Evolutionary conservation across 2,797 vertebrate species (phyloP).

Genomic region (Sylvia borin): DNA sequence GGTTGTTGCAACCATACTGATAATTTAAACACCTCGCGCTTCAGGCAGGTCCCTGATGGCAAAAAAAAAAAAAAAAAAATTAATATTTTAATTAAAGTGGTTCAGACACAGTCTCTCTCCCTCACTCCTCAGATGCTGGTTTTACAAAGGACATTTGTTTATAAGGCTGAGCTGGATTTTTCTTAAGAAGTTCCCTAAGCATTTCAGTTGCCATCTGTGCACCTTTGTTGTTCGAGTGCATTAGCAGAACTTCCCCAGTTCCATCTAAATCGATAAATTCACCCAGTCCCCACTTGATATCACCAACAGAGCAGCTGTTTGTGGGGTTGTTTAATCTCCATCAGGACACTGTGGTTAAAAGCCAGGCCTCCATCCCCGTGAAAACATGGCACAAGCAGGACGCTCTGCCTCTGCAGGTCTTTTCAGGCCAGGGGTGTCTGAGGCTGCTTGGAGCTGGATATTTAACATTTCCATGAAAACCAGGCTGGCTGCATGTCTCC

Average conservation of each 20-base stretch:
- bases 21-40: not conserved
- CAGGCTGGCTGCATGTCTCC: not conserved
- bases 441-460: not conserved
- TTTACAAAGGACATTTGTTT: conserved; percentile 30
- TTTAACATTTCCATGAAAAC: not conserved
- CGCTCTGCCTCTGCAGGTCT: not conserved
- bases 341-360: not conserved
- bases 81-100: not conserved
- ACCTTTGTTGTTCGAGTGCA: conserved; percentile 29
- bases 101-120: not conserved
- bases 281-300: conserved; percentile 13
- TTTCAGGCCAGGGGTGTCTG: not conserved
- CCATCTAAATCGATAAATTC: conserved; percentile 16
- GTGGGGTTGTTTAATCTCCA: conserved; percentile 1
- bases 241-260: conserved; percentile 22
- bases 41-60: not conserved
- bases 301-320: not conserved
- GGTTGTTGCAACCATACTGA: not conserved
- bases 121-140: not conserved
- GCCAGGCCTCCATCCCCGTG: not conserved
- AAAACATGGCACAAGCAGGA: not conserved
- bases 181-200: conserved; percentile 49
- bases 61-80: not conserved
- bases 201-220: conserved; percentile 52
- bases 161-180: conserved; percentile 46